Percentiles rank a stretch among this genome's conserved stretches.
Conservation (phyloP, 2,888 invertebrate species). For the Nymphalis urticae region DNA sequence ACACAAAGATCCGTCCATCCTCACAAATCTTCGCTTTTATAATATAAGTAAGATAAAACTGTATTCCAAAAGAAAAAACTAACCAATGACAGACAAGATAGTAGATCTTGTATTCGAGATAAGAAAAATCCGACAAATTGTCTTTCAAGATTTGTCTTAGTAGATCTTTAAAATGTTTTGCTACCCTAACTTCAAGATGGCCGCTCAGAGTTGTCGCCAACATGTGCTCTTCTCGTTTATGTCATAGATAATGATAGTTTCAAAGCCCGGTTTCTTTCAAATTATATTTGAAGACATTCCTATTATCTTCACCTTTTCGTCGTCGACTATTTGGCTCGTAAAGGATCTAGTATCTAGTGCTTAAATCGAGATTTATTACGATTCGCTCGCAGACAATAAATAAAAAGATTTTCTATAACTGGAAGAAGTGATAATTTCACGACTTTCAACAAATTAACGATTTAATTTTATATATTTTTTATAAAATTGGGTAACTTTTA, state of each 20-base stretch:
- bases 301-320: constrained; percentile 27
- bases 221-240: constrained; percentile 27
- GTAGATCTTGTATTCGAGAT: constrained; percentile 6
- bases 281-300: constrained; percentile 26
- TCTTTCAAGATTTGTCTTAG: constrained; percentile 15
- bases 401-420: constrained; percentile 14
- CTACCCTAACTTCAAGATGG: constrained; percentile 19
- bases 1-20: too few species aligned
- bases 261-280: constrained; percentile 16
- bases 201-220: constrained; percentile 23
- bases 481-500: too few species aligned
- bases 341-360: constrained; percentile 27
- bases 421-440: constrained; percentile 11
- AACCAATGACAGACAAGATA: neutral
- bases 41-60: neutral
- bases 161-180: constrained; percentile 23
- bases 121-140: neutral
- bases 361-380: constrained; percentile 27
- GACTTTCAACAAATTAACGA: neutral
- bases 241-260: constrained; percentile 20
- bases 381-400: constrained; percentile 11
- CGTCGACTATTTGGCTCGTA: constrained; percentile 17
- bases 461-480: neutral
- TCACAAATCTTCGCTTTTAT: too few species aligned
- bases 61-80: neutral